Evolutionary conservation across 2,888 invertebrate species (phyloP).

Genomic region (Diaphora mendica): DNA sequence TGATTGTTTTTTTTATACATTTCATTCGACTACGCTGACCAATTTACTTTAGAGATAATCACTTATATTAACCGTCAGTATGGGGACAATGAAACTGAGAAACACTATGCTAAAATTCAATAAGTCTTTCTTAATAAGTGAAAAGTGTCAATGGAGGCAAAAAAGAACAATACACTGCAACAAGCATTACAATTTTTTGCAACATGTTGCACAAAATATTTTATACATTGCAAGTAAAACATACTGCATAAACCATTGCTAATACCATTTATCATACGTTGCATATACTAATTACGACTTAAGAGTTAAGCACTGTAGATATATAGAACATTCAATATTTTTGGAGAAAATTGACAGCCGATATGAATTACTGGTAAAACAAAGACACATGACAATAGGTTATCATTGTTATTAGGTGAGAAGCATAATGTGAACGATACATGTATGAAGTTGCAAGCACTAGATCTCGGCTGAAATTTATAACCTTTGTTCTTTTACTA

Average conservation of each 20-base stretch:
- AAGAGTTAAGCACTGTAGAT: neutral
- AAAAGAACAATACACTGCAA: neutral
- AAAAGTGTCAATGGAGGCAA: neutral
- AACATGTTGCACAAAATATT: neutral
- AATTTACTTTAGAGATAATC: neutral
- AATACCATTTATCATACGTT: neutral
- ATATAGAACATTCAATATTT: neutral
- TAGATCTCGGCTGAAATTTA: slow-evolving; percentile 26
- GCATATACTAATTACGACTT: neutral
- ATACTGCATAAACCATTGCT: neutral
- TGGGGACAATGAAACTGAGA: neutral
- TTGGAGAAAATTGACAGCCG: neutral
- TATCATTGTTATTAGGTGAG: slow-evolving; percentile 14
- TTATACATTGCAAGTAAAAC: neutral
- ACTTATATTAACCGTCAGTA: neutral
- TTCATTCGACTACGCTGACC: neutral
- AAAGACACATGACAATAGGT: slow-evolving; percentile 23
- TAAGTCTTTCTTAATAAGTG: neutral
- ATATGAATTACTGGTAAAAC: too few species aligned
- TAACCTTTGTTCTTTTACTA: slow-evolving; percentile 21
- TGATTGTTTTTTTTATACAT: too few species aligned
- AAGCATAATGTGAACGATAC: neutral
- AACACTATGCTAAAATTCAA: neutral
- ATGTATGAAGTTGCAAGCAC: slow-evolving; percentile 4
- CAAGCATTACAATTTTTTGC: neutral